A percentile compares a stretch with the other conserved stretches of the same genome.
These are phyloP conservation scores for Baryphthengus martii DNA, from an alignment of 2,113 vertebrate species.

Conservation along the genomic window DNA sequence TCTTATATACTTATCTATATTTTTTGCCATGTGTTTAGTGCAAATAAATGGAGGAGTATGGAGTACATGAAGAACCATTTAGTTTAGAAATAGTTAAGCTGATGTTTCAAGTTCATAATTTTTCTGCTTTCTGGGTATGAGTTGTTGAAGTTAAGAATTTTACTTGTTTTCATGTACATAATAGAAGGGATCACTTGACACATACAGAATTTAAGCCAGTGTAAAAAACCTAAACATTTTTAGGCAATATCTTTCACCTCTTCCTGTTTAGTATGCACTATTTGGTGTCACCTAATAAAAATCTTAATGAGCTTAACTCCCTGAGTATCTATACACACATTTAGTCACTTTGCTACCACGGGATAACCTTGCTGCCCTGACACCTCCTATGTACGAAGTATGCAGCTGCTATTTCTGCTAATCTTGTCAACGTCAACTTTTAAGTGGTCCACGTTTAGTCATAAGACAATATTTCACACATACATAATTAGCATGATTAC, in stretches of 20 bases:
- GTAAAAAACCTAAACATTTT: neutral
- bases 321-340: neutral
- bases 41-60: neutral
- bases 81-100: neutral
- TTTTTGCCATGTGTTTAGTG: neutral
- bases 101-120: neutral
- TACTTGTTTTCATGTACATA: accelerated
- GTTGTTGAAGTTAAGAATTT: neutral
- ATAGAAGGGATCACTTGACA: neutral
- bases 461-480: neutral
- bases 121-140: neutral
- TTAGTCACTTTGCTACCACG: neutral
- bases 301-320: neutral
- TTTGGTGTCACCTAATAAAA: neutral
- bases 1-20: neutral
- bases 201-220: neutral
- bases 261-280: neutral
- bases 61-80: neutral
- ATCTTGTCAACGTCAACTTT: neutral
- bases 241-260: neutral
- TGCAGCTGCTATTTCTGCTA: neutral
- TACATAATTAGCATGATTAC: neutral
- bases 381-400: neutral
- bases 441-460: neutral
- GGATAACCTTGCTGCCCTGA: neutral